phyloP scores from a whole-genome alignment of 1,140 invertebrate species.

The Drosophila bocki region DNA sequence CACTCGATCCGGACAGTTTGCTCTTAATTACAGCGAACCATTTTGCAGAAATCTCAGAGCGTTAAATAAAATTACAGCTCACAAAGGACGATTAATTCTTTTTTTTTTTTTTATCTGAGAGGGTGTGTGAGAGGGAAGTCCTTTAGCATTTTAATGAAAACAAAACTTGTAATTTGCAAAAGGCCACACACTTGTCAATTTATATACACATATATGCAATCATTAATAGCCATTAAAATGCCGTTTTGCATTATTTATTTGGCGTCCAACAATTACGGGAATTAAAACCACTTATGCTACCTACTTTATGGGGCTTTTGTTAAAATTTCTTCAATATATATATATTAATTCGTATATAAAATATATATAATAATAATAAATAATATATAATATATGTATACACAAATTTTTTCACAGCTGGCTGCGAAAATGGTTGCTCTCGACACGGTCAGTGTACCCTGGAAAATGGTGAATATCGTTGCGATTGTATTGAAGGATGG shows the following conservation, averaged over 20 bases:
- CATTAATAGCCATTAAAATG: constrained; percentile 17
- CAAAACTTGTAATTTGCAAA: constrained; percentile 18
- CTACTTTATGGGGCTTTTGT: not conserved
- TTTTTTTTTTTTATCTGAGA: not conserved
- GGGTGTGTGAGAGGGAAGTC: not conserved
- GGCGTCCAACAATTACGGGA: not conserved
- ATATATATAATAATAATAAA: not conserved
- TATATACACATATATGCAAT: not conserved
- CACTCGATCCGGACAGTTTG: constrained; percentile 51
- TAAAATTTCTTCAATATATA: not conserved
- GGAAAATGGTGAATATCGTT: constrained; percentile 94
- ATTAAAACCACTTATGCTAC: constrained; percentile 2
- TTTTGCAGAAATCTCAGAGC: constrained; percentile 15
- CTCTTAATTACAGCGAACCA: constrained; percentile 58
- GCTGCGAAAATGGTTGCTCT: constrained; percentile 97
- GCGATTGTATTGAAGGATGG: constrained; percentile 96
- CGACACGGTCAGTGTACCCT: constrained; percentile 95
- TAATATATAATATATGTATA: not conserved
- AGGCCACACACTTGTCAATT: constrained; percentile 3
- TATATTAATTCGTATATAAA: not conserved
- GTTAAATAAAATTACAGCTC: constrained; percentile 28
- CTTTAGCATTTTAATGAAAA: constrained; percentile 8
- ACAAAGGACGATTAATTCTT: constrained; percentile 11
- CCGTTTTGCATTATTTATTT: constrained; percentile 16
- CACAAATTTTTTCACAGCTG: constrained; percentile 88